Evolutionary conservation across 2,888 invertebrate genomes (phyloP).

Genomic region (Malacosoma neustria): DNA sequence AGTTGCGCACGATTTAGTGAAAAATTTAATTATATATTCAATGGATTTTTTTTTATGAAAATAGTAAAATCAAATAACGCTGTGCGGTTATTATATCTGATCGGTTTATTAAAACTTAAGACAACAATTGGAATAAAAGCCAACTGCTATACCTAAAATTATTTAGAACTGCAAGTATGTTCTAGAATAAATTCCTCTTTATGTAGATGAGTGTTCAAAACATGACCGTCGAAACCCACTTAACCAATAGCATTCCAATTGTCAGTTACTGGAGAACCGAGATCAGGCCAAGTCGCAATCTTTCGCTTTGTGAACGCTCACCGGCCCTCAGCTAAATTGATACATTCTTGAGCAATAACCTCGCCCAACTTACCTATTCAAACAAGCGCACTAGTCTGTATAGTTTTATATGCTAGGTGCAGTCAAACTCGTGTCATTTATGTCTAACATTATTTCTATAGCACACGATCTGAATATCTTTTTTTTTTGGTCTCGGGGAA

Average conservation of each 20-base stretch:
- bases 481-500: no score
- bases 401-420: slow-evolving; percentile 15
- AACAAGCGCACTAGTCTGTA: slow-evolving; percentile 48
- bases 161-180: no score
- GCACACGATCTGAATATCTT: no score
- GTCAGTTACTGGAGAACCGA: slow-evolving; percentile 57
- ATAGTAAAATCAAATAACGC: no score
- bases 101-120: no score
- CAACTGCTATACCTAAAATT: no score
- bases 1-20: no score
- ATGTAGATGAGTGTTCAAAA: neutral
- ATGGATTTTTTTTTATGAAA: no score
- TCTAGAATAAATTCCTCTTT: no score
- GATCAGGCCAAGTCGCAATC: slow-evolving; percentile 45
- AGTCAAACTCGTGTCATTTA: neutral
- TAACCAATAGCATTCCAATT: slow-evolving; percentile 59
- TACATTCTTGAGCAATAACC: slow-evolving; percentile 69
- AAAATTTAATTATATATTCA: no score
- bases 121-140: no score
- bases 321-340: slow-evolving; percentile 63
- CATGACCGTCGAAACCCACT: slow-evolving; percentile 48
- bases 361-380: slow-evolving; percentile 65
- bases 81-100: no score
- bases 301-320: slow-evolving; percentile 49
- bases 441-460: neutral